Base-by-base conservation (phyloP, 37 sponge, comb jelly and placozoan species). In the Halichondria panicea region DNA sequence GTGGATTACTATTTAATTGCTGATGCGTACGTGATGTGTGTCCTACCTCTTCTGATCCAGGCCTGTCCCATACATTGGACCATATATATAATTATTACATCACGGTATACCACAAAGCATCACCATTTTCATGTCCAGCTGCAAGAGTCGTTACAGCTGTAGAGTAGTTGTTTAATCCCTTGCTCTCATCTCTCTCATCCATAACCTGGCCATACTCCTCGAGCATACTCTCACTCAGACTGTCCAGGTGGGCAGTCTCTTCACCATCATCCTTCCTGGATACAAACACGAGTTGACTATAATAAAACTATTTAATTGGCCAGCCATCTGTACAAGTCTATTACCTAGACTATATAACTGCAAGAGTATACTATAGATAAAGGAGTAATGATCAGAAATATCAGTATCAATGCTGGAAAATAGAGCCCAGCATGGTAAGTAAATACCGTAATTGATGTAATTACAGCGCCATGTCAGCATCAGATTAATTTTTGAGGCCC, bases 51-150 rank as follows among this genome's bases (percentile, higher is more conserved):
- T n/a, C n/a, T n/a, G n/a, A n/a, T n/a, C n/a, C n/a, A n/a, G n/a
- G n/a, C n/a, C 15, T 8, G 11, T 35, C 22, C 37, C n/a, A 36
- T 69, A 24, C 50, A 69, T 3, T 4, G 11, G 25, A 7, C 21
- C 48, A 69, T 43, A n/a, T 5, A n/a, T n/a, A n/a, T n/a, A n/a
- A n/a, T n/a, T n/a, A n/a, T n/a, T n/a, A n/a, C n/a, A n/a, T n/a
- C n/a, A n/a, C n/a, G n/a, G n/a, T n/a, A n/a, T n/a, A n/a, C n/a
- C n/a, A n/a, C n/a, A 4, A 6, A 36, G 54, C 8, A 41, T 31
- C 19, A 80, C 80, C 66, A 31, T 74, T 73, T 40, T 48, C 25
- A 19, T 65, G 55, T 41, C 74, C 72, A 36, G 82, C 43, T 36
- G 73, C 35, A 11, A 82, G 53, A 27, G 54, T 55, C 15, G 65